Evolutionary conservation across 2,113 vertebrate species (phyloP).

Genomic region (Heteronetta atricapilla): DNA sequence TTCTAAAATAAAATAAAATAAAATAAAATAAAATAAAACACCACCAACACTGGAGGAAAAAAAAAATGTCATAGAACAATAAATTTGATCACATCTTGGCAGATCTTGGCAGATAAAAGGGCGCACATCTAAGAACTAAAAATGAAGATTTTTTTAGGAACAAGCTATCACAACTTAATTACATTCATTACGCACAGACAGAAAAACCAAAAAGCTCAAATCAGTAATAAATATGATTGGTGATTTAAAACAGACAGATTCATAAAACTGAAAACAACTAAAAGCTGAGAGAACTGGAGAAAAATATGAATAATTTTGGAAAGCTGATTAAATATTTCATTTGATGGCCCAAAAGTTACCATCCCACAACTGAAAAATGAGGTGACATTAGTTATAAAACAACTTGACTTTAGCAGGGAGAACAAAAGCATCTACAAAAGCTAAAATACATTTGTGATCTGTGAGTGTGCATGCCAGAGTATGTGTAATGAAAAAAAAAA

Average conservation of each 20-base stretch:
- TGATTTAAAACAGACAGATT: slow-evolving; percentile 38
- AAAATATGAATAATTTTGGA: slow-evolving; percentile 51
- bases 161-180: slow-evolving; percentile 33
- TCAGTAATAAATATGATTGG: slow-evolving; percentile 22
- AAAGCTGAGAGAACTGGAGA: neutral
- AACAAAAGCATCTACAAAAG: slow-evolving; percentile 29
- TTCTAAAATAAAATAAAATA: neutral
- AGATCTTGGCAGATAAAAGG: slow-evolving; percentile 57
- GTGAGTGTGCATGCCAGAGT: fast-evolving
- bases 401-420: neutral
- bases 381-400: slow-evolving; percentile 14
- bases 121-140: slow-evolving; percentile 42
- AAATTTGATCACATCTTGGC: slow-evolving; percentile 31
- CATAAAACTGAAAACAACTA: slow-evolving; percentile 41
- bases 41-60: neutral
- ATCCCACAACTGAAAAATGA: slow-evolving; percentile 15
- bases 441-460: slow-evolving; percentile 21
- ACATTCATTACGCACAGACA: slow-evolving; percentile 13
- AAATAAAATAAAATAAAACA: neutral
- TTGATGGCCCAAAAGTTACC: slow-evolving; percentile 31
- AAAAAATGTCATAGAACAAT: neutral
- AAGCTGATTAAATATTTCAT: slow-evolving; percentile 64
- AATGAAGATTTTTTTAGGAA: slow-evolving; percentile 21
- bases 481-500: neutral
- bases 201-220: slow-evolving; percentile 6